These are phyloP conservation scores for Carcharodon carcharias DNA, from an alignment of 2,797 vertebrate genomes.

Conservation along the genomic window DNA sequence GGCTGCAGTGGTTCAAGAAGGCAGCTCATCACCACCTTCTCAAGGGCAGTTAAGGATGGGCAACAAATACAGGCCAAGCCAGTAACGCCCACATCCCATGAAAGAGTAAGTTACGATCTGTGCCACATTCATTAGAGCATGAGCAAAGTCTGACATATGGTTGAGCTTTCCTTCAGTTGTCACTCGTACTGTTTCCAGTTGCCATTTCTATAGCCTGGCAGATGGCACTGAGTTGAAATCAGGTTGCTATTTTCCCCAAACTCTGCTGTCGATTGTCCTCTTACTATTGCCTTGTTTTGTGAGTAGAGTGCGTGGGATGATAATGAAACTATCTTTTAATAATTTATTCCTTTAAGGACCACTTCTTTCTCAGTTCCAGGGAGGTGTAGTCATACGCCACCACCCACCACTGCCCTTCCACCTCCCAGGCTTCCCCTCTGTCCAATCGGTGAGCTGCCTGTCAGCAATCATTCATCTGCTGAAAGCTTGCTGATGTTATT, in stretches of 20 bases:
- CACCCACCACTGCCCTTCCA: background rate
- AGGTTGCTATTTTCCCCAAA: no score
- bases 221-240: background rate
- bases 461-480: background rate
- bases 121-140: background rate
- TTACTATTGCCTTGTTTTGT: background rate
- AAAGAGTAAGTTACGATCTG: background rate
- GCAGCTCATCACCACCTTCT: no score
- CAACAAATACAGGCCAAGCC: no score
- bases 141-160: background rate
- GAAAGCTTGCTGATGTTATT: background rate
- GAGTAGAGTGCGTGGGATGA: background rate
- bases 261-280: background rate
- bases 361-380: background rate
- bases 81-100: no score
- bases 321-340: background rate
- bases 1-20: no score
- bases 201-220: background rate
- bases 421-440: no score
- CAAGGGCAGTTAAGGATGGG: no score
- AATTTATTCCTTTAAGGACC: background rate
- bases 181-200: background rate
- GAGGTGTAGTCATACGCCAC: background rate
- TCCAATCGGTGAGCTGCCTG: background rate
- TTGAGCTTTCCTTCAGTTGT: background rate